A percentile compares a stretch with the other conserved stretches of the same genome.
Evolutionary conservation across 2,888 invertebrate species (phyloP).

Genomic region (Crioceris asparagi): DNA sequence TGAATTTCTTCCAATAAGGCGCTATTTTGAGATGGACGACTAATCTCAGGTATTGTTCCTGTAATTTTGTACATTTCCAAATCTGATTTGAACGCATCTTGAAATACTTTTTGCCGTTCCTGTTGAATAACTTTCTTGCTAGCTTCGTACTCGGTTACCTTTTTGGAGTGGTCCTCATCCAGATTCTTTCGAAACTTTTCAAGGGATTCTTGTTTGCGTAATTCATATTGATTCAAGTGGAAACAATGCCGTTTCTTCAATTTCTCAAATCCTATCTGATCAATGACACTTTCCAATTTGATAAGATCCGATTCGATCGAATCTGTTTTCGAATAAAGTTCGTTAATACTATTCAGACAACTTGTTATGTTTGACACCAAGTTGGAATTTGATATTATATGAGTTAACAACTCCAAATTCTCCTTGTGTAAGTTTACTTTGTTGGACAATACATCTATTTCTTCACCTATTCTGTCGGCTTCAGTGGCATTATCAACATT

Average conservation of each 20-base stretch:
- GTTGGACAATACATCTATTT: conserved; percentile 36
- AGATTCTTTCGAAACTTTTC: conserved; percentile 41
- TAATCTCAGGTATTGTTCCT: conserved; percentile 43
- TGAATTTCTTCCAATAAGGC: conserved; percentile 53
- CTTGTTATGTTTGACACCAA: conserved; percentile 39
- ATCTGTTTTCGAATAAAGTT: conserved; percentile 47
- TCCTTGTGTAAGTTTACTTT: conserved; percentile 27
- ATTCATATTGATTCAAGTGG: conserved; percentile 49
- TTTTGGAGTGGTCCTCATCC: conserved; percentile 46
- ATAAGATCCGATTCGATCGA: conserved; percentile 54
- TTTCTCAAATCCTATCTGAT: conserved; percentile 57
- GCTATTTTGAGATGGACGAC: conserved; percentile 28
- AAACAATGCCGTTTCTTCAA: conserved; percentile 61
- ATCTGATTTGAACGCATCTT: conserved; percentile 59
- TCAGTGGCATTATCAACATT: conserved; percentile 58
- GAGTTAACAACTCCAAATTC: conserved; percentile 27
- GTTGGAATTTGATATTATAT: conserved; percentile 27
- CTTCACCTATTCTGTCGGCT: conserved; percentile 44
- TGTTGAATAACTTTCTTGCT: conserved; percentile 45
- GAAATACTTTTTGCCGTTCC: conserved; percentile 58
- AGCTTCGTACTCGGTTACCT: conserved; percentile 46
- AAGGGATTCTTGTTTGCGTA: conserved; percentile 50
- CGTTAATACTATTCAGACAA: conserved; percentile 43
- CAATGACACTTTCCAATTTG: conserved; percentile 56
- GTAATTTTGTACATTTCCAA: conserved; percentile 51